Percentiles rank a stretch among this genome's conserved stretches.
Evolutionary conservation across 1,140 invertebrate genomes (phyloP).

Genomic region (Drosophila setifemur): DNA sequence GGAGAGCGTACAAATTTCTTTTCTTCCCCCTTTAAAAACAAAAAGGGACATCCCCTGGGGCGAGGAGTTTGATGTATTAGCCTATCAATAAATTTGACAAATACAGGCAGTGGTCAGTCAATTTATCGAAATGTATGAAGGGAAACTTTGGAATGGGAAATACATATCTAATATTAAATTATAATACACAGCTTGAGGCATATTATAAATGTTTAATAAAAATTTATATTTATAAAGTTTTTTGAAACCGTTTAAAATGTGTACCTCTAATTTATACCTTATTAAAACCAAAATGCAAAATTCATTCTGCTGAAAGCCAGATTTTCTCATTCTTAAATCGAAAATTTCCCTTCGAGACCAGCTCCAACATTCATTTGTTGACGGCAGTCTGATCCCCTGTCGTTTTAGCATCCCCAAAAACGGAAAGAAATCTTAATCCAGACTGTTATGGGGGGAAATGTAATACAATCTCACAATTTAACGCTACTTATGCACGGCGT

Average conservation of each 20-base stretch:
- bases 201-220: too few relatives aligned
- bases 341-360: background rate
- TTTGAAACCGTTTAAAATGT: too few relatives aligned
- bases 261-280: too few relatives aligned
- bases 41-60: background rate
- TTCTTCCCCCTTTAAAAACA: background rate
- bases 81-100: slow-evolving; percentile 41
- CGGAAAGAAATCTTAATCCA: slow-evolving; percentile 39
- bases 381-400: slow-evolving; percentile 13
- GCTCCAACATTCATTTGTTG: slow-evolving; percentile 19
- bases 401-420: slow-evolving; percentile 11
- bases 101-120: slow-evolving; percentile 27
- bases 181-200: too few relatives aligned
- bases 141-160: background rate
- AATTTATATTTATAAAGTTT: too few relatives aligned
- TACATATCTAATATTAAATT: background rate
- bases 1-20: slow-evolving; percentile 1
- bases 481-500: slow-evolving; percentile 58
- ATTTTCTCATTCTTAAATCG: background rate
- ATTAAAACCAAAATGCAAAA: background rate
- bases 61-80: slow-evolving; percentile 29
- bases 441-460: slow-evolving; percentile 32
- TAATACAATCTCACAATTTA: slow-evolving; percentile 65
- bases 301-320: too few relatives aligned
- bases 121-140: background rate